Base-by-base conservation (phyloP, 2,888 invertebrate species). In the Drosophila colorata region DNA sequence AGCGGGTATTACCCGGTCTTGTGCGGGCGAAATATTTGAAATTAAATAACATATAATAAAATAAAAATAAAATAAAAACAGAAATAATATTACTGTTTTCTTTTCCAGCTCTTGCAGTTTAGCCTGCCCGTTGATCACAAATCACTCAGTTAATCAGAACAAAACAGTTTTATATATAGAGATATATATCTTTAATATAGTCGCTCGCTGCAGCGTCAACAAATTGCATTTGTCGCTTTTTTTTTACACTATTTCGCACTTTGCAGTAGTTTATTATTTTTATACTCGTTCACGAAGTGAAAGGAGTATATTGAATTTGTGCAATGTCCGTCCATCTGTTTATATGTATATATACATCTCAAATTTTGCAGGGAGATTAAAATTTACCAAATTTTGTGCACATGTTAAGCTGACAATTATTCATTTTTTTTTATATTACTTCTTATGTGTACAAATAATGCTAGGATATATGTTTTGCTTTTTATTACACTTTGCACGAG, bases 191-290 rank as follows among this genome's bases (percentile, higher is more conserved):
- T 63, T 13, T 13, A 55, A 64, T 65, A 40, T 18, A 61, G 60
- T 47, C 47, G 68, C 70, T 63, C 16, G 16, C 5, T 55, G 37
- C n/a, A 46, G 16, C 53, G 64, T 65, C 76, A 80, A 74, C 81
- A 60, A 74, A 70, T 84, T 83, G 74, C 60, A 68, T 63, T 76
- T 87, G 84, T 88, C 84, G 77, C 65, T 61, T 63, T 84, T 61
- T 63, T 84, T 84, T 71, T 80, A 87, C 89, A 83, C 82, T 63
- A 74, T 78, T 87, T 83, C 72, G 88, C 83, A 83, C 86, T 83
- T 87, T 76, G 60, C 61, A 56, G 33, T 35, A 59, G 53, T 58
- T 58, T 44, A 46, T 47, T 47, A 13, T 33, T 46, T 48, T 49
- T 48, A 43, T 9, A 28, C 9, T 28, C 28, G 9, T 8, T 28